phyloP scores from a whole-genome alignment of 2,113 vertebrate genomes.

The Pachyramphus minor region DNA sequence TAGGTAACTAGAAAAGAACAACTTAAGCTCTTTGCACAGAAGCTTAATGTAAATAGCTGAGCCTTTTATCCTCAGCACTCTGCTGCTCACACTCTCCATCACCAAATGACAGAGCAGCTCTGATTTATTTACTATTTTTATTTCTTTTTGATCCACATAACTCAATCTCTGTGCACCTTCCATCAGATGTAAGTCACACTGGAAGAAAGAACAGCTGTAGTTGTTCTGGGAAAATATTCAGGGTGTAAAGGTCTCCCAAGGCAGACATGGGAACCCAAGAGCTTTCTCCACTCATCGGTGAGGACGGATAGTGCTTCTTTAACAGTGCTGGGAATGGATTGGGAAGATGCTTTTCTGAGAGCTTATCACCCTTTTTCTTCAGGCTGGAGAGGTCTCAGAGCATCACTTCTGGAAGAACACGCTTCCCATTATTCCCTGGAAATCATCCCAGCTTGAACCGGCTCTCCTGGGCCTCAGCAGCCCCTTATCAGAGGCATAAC shows the following conservation, averaged over 20 bases:
- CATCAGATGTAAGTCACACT: conserved; percentile 70
- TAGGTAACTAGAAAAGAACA: neutral
- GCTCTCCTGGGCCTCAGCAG: neutral
- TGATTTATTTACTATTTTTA: neutral
- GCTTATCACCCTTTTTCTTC: neutral
- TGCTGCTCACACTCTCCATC: neutral
- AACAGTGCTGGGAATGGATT: neutral
- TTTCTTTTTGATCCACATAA: conserved; percentile 66
- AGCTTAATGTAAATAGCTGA: neutral
- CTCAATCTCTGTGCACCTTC: conserved; percentile 77
- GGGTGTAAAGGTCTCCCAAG: neutral
- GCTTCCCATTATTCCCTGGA: neutral
- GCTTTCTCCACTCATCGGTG: neutral
- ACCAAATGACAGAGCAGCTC: neutral
- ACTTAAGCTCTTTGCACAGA: neutral
- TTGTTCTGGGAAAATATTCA: conserved; percentile 59
- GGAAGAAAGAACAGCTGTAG: conserved; percentile 59
- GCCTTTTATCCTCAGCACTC: neutral
- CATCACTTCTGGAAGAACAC: neutral
- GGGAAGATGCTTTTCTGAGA: neutral
- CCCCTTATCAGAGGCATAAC: neutral
- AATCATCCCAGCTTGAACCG: neutral
- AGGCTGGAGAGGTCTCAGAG: neutral
- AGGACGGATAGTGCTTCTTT: neutral
- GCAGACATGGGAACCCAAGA: fast-evolving